phyloP scores from a whole-genome alignment of 2,888 invertebrate species.

The Ectobius pallidus region DNA sequence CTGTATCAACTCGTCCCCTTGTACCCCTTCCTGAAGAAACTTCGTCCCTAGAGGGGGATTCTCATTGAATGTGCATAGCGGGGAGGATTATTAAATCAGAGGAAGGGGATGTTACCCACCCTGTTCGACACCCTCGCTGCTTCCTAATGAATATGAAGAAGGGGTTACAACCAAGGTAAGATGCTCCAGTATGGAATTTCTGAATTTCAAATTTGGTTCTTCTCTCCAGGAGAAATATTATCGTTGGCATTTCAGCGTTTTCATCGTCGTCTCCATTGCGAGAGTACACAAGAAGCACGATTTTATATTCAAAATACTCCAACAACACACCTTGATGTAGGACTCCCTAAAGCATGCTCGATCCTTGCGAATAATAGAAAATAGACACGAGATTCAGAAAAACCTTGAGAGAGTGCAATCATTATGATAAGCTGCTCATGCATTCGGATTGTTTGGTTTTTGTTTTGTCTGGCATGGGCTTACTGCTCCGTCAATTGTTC shows the following conservation, averaged over 20 bases:
- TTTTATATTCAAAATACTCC: background rate
- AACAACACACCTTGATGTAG: no score
- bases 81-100: conserved; percentile 8
- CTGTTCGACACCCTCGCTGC: background rate
- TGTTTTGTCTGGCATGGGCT: no score
- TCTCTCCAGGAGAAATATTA: background rate
- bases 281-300: background rate
- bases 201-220: background rate
- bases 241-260: background rate
- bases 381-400: no score
- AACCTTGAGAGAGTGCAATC: no score
- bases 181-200: no score
- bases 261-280: background rate
- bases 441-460: no score
- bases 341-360: no score
- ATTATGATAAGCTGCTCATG: no score
- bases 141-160: conserved; percentile 7
- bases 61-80: conserved; percentile 7
- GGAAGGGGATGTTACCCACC: background rate
- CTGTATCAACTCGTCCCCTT: background rate
- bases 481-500: no score
- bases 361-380: no score
- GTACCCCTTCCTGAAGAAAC: background rate
- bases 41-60: background rate
- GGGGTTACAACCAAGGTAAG: no score